Evolutionary conservation across 2,888 invertebrate species (phyloP).

Genomic region (Malacosoma neustria): DNA sequence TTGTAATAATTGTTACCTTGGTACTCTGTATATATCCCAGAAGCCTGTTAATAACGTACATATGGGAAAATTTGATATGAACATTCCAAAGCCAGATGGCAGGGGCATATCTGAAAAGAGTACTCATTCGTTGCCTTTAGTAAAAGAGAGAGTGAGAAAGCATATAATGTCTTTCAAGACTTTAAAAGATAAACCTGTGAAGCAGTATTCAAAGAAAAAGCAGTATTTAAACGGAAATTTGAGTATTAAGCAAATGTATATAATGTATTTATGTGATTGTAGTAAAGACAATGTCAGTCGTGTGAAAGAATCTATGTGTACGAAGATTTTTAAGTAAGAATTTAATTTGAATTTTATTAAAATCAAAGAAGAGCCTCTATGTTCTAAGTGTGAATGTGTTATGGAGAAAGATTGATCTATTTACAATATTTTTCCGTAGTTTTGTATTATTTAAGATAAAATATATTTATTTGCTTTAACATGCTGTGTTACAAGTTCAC

Average conservation of each 20-base stretch:
- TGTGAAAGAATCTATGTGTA: constrained; percentile 64
- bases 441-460: too few species aligned
- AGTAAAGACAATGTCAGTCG: constrained; percentile 31
- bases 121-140: constrained; percentile 41
- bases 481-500: too few species aligned
- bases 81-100: constrained; percentile 61
- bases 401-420: constrained; percentile 41
- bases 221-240: constrained; percentile 45
- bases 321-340: constrained; percentile 57
- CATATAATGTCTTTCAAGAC: constrained; percentile 52
- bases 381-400: constrained; percentile 50
- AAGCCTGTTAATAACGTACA: constrained; percentile 66
- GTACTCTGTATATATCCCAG: constrained; percentile 60
- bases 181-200: constrained; percentile 41
- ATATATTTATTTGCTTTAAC: too few species aligned
- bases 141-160: constrained; percentile 51
- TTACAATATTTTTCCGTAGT: too few species aligned
- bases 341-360: constrained; percentile 57
- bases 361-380: constrained; percentile 35
- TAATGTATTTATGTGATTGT: constrained; percentile 46
- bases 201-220: constrained; percentile 49
- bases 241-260: constrained; percentile 55
- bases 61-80: constrained; percentile 53
- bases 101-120: constrained; percentile 51
- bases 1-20: constrained; percentile 63